These are phyloP conservation scores for Cynocephalus volans DNA, from an alignment of 2,113 vertebrate genomes.

Conservation along the genomic window DNA sequence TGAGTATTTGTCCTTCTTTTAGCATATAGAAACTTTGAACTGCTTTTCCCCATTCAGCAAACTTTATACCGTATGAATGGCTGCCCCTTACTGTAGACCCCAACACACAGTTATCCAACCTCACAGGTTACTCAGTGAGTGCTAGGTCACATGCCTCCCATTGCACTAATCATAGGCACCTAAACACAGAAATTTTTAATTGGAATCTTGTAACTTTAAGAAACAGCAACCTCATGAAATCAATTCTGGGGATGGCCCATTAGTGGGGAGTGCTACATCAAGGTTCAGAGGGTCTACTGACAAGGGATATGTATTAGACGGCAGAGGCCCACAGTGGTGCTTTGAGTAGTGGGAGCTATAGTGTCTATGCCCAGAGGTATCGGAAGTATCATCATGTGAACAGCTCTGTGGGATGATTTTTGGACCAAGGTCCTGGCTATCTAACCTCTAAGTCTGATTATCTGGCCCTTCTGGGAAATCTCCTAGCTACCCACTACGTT, in stretches of 20 bases:
- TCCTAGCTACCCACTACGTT: not conserved
- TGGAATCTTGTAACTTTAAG: not conserved
- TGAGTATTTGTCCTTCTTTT: not conserved
- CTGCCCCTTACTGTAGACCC: not conserved
- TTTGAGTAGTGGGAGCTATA: not conserved
- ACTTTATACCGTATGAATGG: not conserved
- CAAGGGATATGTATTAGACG: no score
- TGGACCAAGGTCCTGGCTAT: not conserved
- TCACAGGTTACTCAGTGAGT: not conserved
- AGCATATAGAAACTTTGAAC: not conserved
- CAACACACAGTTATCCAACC: not conserved
- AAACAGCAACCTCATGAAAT: not conserved
- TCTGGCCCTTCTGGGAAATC: not conserved
- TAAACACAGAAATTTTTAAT: not conserved
- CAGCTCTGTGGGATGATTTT: not conserved
- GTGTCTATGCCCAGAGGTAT: not conserved
- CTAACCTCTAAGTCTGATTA: not conserved
- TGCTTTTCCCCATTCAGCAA: not conserved
- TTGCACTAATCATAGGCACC: fast-evolving
- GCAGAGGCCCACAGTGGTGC: not conserved
- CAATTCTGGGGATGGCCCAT: not conserved
- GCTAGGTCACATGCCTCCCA: not conserved
- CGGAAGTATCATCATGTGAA: not conserved
- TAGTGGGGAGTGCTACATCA: not conserved
- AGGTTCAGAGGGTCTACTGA: not conserved